Conservation (phyloP, 2,888 invertebrate genomes). For the Carterocephalus palaemon region DNA sequence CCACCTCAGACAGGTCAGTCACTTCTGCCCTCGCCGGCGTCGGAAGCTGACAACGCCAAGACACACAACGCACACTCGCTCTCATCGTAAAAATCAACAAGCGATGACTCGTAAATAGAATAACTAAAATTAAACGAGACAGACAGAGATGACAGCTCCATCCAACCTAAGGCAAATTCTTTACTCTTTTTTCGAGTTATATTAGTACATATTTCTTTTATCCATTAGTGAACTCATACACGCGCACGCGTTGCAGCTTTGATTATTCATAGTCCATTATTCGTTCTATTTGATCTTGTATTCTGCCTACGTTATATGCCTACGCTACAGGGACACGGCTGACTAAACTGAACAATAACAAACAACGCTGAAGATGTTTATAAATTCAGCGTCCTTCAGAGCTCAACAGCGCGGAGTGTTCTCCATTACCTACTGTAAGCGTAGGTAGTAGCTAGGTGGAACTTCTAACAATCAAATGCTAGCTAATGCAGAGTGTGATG, state of each 20-base stretch:
- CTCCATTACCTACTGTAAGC: too few relatives aligned
- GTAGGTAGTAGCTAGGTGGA: constrained; percentile 1
- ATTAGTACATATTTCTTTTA: constrained; percentile 3
- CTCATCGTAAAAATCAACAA: constrained; percentile 12
- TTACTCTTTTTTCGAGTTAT: neutral
- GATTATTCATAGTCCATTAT: neutral
- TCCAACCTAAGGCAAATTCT: neutral
- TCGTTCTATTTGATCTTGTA: constrained; percentile 10
- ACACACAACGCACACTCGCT: neutral
- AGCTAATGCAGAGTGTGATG: constrained; percentile 1
- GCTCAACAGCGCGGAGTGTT: neutral
- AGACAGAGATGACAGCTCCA: neutral
- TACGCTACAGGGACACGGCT: constrained; percentile 9
- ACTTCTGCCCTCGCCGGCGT: neutral
- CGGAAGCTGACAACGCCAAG: neutral
- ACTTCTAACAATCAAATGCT: constrained; percentile 4
- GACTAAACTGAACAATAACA: constrained; percentile 7
- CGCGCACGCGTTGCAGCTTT: too few relatives aligned
- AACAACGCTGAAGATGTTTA: constrained; percentile 10
- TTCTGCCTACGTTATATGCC: constrained; percentile 9
- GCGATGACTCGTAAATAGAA: neutral
- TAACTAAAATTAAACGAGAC: constrained; percentile 5
- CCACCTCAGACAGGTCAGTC: constrained; percentile 84
- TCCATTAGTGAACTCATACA: neutral
- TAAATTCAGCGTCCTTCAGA: constrained; percentile 1